These are phyloP conservation scores for Buceros bicornis DNA, from an alignment of 2,797 vertebrate species.

Conservation along the genomic window DNA sequence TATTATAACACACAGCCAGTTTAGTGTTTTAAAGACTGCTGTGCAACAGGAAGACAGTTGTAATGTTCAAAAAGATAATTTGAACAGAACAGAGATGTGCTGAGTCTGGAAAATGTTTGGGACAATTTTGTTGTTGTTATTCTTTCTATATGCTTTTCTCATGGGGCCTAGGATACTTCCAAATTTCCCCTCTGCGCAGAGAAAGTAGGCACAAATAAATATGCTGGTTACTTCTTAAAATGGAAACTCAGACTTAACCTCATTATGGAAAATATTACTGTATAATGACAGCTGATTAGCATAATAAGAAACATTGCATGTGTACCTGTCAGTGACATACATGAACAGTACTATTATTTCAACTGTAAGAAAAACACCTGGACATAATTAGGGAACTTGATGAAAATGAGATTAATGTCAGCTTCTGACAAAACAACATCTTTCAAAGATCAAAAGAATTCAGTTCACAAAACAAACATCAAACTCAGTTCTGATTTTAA, in stretches of 20 bases:
- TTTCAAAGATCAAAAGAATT: neutral
- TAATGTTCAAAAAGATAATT: neutral
- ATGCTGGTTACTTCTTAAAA: neutral
- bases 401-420: neutral
- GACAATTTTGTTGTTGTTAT: neutral
- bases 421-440: neutral
- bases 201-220: neutral
- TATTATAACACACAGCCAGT: neutral
- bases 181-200: neutral
- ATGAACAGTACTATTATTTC: neutral
- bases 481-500: neutral
- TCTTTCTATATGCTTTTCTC: neutral
- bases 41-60: neutral
- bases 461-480: neutral
- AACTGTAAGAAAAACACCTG: neutral
- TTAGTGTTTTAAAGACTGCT: neutral
- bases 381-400: neutral
- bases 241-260: neutral
- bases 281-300: neutral
- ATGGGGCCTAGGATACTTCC: neutral
- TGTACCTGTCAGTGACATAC: neutral
- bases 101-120: neutral
- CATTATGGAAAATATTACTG: neutral
- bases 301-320: neutral
- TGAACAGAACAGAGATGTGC: neutral